Evolutionary conservation across 2,113 vertebrate genomes (phyloP), one percentile per base, ranked within the genome.

Genomic region (Chloroceryle aenea): DNA sequence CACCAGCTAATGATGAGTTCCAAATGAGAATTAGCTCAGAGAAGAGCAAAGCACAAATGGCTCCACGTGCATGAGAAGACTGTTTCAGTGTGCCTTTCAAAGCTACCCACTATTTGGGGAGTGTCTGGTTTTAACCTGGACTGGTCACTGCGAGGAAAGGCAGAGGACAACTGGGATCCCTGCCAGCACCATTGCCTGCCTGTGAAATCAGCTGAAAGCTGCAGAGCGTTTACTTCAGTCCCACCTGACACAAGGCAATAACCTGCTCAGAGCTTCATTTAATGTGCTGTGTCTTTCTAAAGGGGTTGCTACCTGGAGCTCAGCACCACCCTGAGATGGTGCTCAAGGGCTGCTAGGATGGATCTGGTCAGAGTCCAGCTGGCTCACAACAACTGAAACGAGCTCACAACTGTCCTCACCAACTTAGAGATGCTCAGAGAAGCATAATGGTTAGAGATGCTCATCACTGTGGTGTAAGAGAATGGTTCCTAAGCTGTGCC

Each of bases 21-120:
- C 55, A 75, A 72, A 52, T 30, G 56, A 66, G 72, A 43, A 85
- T 82, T 29, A 87, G 5, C 59, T 85, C 36, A 38, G 63, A 71
- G 63, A 82, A 92, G 11, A 87, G 45, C 47, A 77, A 83, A 82
- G 8, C 55, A 55, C 36, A 45, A 6, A 12, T 0, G 4, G 14
- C 13, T 27, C 1, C 0, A 0, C 1, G 0, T 19, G 56, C 16
- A 43, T 25, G 36, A 36, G 42, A 27, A 30, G 26, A 12, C 1
- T 30, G 32, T 48, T 61, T 61, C 13, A 4, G 17, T 4, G 13
- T 36, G 71, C 14, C 45, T 91, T 78, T 62, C 29, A 59, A 74
- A 69, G 32, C 27, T 42, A 19, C 22, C 20, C 34, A 29, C 8
- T 9, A 2, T 59, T n/a, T 45, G 62, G 50, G 64, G 50, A 64